Conservation (phyloP, 2,113 vertebrate species). For the Irena cyanogastra region DNA sequence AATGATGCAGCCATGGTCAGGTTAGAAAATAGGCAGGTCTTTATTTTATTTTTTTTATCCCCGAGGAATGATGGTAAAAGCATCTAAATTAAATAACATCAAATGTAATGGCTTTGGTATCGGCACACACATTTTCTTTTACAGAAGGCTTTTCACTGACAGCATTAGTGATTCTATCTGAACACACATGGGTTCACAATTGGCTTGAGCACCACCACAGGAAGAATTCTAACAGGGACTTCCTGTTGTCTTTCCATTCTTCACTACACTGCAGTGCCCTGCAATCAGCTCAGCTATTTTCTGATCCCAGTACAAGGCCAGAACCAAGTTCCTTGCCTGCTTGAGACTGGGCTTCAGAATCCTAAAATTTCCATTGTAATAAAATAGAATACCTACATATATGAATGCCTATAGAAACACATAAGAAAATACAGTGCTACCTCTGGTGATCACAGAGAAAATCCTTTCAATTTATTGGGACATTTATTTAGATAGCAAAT, state of each 20-base stretch:
- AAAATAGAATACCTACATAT: not conserved
- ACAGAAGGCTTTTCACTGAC: not conserved
- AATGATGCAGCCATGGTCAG: not conserved
- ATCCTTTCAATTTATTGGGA: not conserved
- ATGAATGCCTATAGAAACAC: not conserved
- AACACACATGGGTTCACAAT: not conserved
- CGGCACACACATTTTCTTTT: not conserved
- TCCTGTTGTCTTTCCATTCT: not conserved
- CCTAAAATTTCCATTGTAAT: not conserved
- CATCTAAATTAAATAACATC: not conserved
- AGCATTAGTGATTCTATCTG: not conserved
- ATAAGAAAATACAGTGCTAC: not conserved
- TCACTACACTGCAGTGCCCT: not conserved
- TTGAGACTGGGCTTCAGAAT: not conserved
- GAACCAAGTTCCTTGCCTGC: not conserved
- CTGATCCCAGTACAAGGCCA: not conserved
- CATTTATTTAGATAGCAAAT: not conserved
- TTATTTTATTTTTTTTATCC: too few relatives aligned
- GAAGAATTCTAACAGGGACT: not conserved
- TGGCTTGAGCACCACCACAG: not conserved
- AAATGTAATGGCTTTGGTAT: not conserved
- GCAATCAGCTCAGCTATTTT: not conserved
- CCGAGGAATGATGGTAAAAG: not conserved
- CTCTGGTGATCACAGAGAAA: not conserved
- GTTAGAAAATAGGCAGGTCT: not conserved